These are phyloP conservation scores for Thera obeliscata DNA, from an alignment of 2,888 invertebrate species.

Conservation along the genomic window DNA sequence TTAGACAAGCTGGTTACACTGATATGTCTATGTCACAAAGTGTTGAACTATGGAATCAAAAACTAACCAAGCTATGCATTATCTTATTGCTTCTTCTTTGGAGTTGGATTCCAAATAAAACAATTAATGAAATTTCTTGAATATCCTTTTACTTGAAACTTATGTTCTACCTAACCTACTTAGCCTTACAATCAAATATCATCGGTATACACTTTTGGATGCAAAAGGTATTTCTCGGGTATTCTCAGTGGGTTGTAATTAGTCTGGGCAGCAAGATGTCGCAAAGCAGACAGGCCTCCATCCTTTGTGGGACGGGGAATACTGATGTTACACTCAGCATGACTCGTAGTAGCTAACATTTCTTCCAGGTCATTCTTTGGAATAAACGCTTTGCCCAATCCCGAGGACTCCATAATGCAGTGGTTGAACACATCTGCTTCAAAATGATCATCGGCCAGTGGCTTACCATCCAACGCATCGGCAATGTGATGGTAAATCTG, in stretches of 20 bases:
- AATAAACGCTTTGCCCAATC: constrained; percentile 63
- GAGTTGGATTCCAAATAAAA: no score
- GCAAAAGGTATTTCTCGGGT: constrained; percentile 42
- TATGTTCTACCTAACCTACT: neutral
- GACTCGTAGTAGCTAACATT: constrained; percentile 45
- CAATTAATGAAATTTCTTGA: no score
- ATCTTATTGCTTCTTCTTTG: no score
- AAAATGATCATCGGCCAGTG: constrained; percentile 51
- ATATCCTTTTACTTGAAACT: neutral
- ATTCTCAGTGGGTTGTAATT: constrained; percentile 69
- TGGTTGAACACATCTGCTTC: constrained; percentile 55
- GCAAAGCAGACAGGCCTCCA: constrained; percentile 52
- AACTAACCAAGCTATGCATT: no score
- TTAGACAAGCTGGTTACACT: no score
- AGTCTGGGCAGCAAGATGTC: constrained; percentile 56
- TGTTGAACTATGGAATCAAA: no score
- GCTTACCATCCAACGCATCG: constrained; percentile 72
- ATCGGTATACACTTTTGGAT: constrained; percentile 1
- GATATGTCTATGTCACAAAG: no score
- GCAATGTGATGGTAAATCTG: constrained; percentile 67
- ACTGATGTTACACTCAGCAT: constrained; percentile 1
- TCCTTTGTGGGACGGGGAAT: constrained; percentile 51
- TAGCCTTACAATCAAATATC: constrained; percentile 3
- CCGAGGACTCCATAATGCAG: constrained; percentile 67
- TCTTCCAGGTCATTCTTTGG: constrained; percentile 48